These are phyloP conservation scores for Scyliorhinus canicula DNA, from an alignment of 2,797 vertebrate species.

Conservation along the genomic window DNA sequence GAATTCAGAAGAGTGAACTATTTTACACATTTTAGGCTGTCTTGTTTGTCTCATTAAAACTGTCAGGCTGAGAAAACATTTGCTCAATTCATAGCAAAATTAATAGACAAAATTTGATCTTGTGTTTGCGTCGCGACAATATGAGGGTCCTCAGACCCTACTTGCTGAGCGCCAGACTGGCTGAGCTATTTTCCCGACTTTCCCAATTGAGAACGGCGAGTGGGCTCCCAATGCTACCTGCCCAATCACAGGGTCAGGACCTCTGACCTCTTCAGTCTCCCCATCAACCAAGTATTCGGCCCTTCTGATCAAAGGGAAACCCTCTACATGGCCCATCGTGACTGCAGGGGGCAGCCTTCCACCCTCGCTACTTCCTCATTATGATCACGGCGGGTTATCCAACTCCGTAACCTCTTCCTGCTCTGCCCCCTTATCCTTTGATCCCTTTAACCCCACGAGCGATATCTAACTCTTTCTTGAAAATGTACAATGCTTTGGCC, in stretches of 20 bases:
- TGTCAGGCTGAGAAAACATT: not conserved
- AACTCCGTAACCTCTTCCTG: no score
- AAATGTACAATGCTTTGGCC: no score
- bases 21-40: not conserved
- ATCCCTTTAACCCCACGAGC: no score
- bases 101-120: not conserved
- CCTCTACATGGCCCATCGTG: not conserved
- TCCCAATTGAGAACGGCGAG: not conserved
- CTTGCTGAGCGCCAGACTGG: not conserved
- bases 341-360: not conserved
- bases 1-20: not conserved
- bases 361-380: not conserved
- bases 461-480: no score
- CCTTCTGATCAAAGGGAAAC: not conserved
- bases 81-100: not conserved
- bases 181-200: not conserved
- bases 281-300: not conserved
- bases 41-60: not conserved
- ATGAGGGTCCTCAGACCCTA: not conserved
- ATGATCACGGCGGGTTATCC: no score
- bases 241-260: not conserved
- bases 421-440: no score
- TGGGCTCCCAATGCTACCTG: no score
- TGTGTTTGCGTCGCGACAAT: not conserved
- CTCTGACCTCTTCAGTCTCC: no score